Percentiles rank a stretch among this genome's conserved stretches.
These are phyloP conservation scores for Ploceus nigricollis DNA, from an alignment of 2,113 vertebrate genomes.

Conservation along the genomic window DNA sequence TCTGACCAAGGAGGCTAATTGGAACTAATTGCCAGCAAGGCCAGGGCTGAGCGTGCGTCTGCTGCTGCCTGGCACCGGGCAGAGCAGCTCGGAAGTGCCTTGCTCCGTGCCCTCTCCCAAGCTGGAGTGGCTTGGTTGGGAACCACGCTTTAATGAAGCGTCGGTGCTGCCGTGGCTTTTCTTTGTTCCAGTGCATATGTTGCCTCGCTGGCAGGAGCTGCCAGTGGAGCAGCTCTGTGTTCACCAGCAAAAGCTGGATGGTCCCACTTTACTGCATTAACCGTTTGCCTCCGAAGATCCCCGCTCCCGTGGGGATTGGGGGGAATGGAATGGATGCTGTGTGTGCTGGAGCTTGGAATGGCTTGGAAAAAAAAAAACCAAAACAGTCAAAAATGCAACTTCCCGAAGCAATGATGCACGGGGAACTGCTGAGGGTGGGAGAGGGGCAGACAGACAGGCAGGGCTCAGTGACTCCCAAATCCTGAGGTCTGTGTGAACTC, in stretches of 20 bases:
- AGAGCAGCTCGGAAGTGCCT: conserved; percentile 8
- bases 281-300: not conserved
- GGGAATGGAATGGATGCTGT: not conserved
- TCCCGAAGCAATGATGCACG: rapidly evolving
- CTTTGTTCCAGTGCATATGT: conserved; percentile 65
- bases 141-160: conserved; percentile 53
- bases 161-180: conserved; percentile 28
- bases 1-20: conserved; percentile 62
- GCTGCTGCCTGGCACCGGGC: conserved; percentile 30
- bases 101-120: conserved; percentile 28
- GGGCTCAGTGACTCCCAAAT: not conserved
- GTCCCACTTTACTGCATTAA: not conserved
- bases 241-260: not conserved
- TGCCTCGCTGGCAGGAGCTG: conserved; percentile 56
- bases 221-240: conserved; percentile 14
- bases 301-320: not conserved
- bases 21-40: conserved; percentile 62
- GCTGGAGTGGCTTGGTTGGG: conserved; percentile 42
- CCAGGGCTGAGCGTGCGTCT: conserved; percentile 50
- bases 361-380: not conserved
- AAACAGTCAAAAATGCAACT: not conserved
- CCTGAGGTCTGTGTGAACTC: not conserved
- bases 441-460: not conserved
- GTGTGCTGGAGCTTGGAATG: not conserved
- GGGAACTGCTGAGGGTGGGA: not conserved